Conservation (phyloP, 2,888 invertebrate species). For the Neoitamus cyanurus region DNA sequence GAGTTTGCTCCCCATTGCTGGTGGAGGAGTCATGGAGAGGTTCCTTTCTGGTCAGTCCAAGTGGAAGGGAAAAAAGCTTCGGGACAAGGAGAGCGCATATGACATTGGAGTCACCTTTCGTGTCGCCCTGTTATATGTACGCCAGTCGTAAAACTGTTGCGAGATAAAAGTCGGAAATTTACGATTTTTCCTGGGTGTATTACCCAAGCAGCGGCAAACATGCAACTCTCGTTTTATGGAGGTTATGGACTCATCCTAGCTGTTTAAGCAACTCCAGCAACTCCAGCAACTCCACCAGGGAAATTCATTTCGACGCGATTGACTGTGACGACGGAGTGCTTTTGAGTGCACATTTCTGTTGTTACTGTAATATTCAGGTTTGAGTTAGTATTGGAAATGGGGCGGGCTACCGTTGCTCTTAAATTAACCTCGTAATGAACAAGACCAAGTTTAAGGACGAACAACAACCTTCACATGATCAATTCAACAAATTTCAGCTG, state of each 20-base stretch:
- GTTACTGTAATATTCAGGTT: not conserved
- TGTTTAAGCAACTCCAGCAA: not conserved
- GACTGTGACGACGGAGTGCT: not conserved
- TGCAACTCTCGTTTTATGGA: not conserved
- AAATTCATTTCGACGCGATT: not conserved
- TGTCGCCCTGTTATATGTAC: constrained; percentile 7
- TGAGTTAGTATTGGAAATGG: not conserved
- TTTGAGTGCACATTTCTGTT: not conserved
- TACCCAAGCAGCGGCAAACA: not conserved
- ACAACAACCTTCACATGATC: too few relatives aligned
- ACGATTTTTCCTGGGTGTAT: constrained; percentile 19
- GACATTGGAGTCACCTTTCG: constrained; percentile 33
- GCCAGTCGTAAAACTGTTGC: constrained; percentile 4
- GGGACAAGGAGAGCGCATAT: not conserved
- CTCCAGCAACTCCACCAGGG: not conserved
- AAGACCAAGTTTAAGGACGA: too few relatives aligned
- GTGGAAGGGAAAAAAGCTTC: not conserved
- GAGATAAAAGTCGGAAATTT: constrained; percentile 2
- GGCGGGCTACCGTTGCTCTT: too few relatives aligned
- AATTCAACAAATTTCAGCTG: too few relatives aligned
- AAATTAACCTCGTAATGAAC: too few relatives aligned
- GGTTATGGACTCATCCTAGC: not conserved
- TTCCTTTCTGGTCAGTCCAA: constrained; percentile 16
- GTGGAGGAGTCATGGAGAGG: not conserved
- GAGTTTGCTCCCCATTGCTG: not conserved